These are phyloP conservation scores for Xenopus borealis DNA, from an alignment of 2,113 vertebrate species.

Conservation along the genomic window DNA sequence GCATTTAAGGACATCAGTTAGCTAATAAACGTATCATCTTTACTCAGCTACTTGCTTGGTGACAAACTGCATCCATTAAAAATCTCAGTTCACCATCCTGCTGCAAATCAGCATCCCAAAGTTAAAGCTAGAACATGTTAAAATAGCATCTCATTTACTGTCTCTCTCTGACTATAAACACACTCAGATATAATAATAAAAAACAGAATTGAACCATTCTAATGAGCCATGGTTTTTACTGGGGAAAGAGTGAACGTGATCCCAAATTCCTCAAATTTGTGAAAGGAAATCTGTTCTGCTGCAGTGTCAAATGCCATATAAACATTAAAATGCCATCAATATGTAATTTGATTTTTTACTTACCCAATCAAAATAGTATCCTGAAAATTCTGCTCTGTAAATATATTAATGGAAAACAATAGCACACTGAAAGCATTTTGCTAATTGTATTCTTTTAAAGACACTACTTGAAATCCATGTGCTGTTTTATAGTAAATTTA, in stretches of 20 bases:
- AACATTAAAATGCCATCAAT: too few species aligned
- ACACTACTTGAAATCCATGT: too few species aligned
- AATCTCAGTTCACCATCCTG: conserved; percentile 13
- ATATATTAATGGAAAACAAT: too few species aligned
- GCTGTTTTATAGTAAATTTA: too few species aligned
- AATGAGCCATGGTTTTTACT: conserved; percentile 7
- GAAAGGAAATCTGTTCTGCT: too few species aligned
- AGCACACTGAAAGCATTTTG: too few species aligned
- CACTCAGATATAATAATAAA: conserved; percentile 21
- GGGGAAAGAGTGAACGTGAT: background rate
- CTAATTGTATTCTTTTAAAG: too few species aligned
- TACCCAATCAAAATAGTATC: too few species aligned
- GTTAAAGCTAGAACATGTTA: conserved; percentile 9
- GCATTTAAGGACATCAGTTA: conserved; percentile 28
- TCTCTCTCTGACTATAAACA: conserved; percentile 17
- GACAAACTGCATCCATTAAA: conserved; percentile 41
- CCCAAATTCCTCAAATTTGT: background rate
- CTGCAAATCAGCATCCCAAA: conserved; percentile 22
- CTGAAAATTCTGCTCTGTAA: too few species aligned
- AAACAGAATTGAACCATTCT: background rate
- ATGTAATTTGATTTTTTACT: too few species aligned
- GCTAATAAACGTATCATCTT: conserved; percentile 42
- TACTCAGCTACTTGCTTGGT: conserved; percentile 28
- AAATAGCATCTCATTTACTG: conserved; percentile 30
- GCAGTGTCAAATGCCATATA: too few species aligned